A percentile compares a stretch with the other conserved stretches of the same genome.
phyloP scores from a whole-genome alignment of 30 jellyfish, hydroid and myxozoan species.

The Turritopsis dohrnii region DNA sequence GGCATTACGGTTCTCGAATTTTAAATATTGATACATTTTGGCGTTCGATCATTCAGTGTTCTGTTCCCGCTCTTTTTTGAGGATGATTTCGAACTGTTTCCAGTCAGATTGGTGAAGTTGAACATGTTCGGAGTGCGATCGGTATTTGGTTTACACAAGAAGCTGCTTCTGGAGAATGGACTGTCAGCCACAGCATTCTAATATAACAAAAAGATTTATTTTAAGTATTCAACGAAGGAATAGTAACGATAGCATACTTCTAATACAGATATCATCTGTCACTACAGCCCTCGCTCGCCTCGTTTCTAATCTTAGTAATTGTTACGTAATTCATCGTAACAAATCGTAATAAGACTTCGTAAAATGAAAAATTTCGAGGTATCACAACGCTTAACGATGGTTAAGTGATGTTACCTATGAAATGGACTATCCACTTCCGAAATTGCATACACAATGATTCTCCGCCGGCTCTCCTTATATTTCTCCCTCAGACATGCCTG shows the following conservation, averaged over 20 bases:
- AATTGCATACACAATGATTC: too few species aligned
- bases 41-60: conserved; percentile 27
- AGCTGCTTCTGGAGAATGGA: conserved; percentile 34
- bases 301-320: too few species aligned
- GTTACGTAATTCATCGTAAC: too few species aligned
- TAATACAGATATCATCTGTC: background rate
- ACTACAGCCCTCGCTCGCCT: too few species aligned
- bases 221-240: background rate
- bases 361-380: too few species aligned
- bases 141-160: conserved; percentile 20
- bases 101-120: conserved; percentile 23
- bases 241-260: background rate
- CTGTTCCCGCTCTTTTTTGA: background rate
- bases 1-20: background rate
- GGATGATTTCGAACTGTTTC: background rate
- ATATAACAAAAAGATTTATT: background rate
- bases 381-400: too few species aligned
- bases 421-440: too few species aligned
- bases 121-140: conserved; percentile 34
- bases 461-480: too few species aligned
- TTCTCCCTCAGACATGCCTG: too few species aligned
- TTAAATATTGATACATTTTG: conserved; percentile 19
- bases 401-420: too few species aligned
- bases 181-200: conserved; percentile 40
- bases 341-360: too few species aligned